Evolutionary conservation across 2,888 invertebrate genomes (phyloP).

Genomic region (Megaustenia siamemsis): DNA sequence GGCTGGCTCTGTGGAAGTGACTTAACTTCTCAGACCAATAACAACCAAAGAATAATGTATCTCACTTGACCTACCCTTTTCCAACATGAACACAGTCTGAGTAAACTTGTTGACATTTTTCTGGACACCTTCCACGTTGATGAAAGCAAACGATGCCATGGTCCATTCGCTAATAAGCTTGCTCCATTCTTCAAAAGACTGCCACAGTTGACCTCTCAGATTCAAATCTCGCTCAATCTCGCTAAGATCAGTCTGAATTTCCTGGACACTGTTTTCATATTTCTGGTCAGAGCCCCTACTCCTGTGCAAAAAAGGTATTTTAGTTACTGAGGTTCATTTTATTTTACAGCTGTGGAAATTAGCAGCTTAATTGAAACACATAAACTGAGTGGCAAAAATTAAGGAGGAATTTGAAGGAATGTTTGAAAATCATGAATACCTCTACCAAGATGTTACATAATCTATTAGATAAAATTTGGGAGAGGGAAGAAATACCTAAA

Average conservation of each 20-base stretch:
- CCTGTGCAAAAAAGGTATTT: neutral
- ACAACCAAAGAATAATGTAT: too few relatives aligned
- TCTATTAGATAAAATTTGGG: too few relatives aligned
- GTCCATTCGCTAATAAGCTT: slow-evolving; percentile 78
- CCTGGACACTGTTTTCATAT: slow-evolving; percentile 75
- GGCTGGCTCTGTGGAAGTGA: too few relatives aligned
- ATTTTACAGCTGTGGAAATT: too few relatives aligned
- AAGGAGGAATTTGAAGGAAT: too few relatives aligned
- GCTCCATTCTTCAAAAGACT: slow-evolving; percentile 78
- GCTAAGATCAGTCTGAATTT: slow-evolving; percentile 77
- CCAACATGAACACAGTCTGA: slow-evolving; percentile 80
- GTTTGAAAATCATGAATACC: too few relatives aligned
- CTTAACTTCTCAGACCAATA: too few relatives aligned
- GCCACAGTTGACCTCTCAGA: slow-evolving; percentile 78
- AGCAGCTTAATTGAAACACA: too few relatives aligned
- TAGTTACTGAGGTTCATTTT: too few relatives aligned
- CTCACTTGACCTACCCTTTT: slow-evolving; percentile 73
- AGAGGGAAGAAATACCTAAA: too few relatives aligned
- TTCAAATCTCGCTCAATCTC: slow-evolving; percentile 79
- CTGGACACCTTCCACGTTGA: slow-evolving; percentile 78
- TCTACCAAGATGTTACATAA: too few relatives aligned
- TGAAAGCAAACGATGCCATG: slow-evolving; percentile 75
- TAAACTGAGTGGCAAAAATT: too few relatives aligned
- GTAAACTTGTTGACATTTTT: slow-evolving; percentile 79
- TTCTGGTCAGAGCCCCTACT: slow-evolving; percentile 68